phyloP scores from a whole-genome alignment of 2,888 invertebrate species.

The Melikaiella ostensackeni region DNA sequence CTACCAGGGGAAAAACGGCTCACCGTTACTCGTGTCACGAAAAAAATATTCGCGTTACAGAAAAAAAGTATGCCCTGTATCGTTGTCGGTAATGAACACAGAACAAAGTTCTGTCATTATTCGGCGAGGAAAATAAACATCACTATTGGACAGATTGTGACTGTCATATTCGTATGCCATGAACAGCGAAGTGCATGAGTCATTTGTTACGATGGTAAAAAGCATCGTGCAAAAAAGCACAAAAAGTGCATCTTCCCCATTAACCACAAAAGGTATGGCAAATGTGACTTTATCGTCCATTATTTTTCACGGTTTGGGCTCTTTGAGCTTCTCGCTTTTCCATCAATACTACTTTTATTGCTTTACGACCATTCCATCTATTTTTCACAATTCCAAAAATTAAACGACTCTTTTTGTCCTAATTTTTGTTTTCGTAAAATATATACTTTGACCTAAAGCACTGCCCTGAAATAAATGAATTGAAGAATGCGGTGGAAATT shows the following conservation, averaged over 20 bases:
- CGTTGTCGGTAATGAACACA: conserved; percentile 37
- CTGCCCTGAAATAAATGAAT: no score
- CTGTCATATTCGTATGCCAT: conserved; percentile 25
- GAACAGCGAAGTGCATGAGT: conserved; percentile 19
- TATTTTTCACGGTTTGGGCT: not conserved
- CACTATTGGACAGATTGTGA: conserved; percentile 34
- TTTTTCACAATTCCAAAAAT: no score
- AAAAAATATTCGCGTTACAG: conserved; percentile 13
- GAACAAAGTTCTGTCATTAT: conserved; percentile 36
- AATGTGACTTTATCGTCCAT: conserved; percentile 28
- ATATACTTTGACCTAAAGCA: no score
- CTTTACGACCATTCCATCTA: not conserved
- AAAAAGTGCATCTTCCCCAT: conserved; percentile 33
- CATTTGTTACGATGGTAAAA: conserved; percentile 34
- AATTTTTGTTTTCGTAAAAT: no score
- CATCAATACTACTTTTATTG: not conserved
- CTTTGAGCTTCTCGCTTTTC: conserved; percentile 13
- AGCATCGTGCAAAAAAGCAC: conserved; percentile 26
- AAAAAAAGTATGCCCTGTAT: conserved; percentile 24
- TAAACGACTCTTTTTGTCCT: no score
- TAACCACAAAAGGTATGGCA: conserved; percentile 19
- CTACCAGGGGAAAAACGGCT: conserved; percentile 18
- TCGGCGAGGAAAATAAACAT: conserved; percentile 31
- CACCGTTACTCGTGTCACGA: conserved; percentile 11
- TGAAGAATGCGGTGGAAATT: no score